These are phyloP conservation scores for Mustelus asterias DNA, from an alignment of 2,113 vertebrate genomes.

Conservation along the genomic window DNA sequence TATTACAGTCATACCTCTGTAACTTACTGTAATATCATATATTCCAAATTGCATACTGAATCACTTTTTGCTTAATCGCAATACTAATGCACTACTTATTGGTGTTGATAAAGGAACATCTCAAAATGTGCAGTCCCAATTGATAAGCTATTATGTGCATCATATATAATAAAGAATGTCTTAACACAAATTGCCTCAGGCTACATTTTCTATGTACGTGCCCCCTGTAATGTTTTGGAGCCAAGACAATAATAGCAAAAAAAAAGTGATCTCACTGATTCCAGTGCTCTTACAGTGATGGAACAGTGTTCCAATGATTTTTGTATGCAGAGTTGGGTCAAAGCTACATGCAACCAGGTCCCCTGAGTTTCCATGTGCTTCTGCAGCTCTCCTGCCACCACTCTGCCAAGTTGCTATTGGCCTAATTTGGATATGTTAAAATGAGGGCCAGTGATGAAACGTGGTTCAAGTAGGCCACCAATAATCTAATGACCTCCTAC, in stretches of 20 bases:
- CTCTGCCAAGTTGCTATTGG: not conserved
- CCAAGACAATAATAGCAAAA: not conserved
- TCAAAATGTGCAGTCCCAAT: not conserved
- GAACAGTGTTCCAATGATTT: not conserved
- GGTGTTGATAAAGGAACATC: not conserved
- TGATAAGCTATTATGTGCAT: not conserved
- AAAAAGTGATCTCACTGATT: not conserved
- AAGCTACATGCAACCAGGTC: not conserved
- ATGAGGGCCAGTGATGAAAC: not conserved
- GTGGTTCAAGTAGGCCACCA: not conserved
- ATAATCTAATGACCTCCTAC: not conserved
- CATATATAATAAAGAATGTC: not conserved
- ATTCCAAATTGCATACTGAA: too few relatives aligned
- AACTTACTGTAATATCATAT: not conserved
- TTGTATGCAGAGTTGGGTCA: not conserved
- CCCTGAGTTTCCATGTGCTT: not conserved
- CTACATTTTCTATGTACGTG: not conserved
- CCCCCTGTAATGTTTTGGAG: not conserved
- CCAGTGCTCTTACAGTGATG: not conserved
- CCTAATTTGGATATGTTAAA: not conserved
- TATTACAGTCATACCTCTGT: not conserved
- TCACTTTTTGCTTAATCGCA: not conserved
- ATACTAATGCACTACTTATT: not conserved
- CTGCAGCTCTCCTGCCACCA: not conserved
- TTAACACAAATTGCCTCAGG: not conserved